These are phyloP conservation scores for Brachionus angularis DNA, from an alignment of 1,140 invertebrate species.

Conservation along the genomic window DNA sequence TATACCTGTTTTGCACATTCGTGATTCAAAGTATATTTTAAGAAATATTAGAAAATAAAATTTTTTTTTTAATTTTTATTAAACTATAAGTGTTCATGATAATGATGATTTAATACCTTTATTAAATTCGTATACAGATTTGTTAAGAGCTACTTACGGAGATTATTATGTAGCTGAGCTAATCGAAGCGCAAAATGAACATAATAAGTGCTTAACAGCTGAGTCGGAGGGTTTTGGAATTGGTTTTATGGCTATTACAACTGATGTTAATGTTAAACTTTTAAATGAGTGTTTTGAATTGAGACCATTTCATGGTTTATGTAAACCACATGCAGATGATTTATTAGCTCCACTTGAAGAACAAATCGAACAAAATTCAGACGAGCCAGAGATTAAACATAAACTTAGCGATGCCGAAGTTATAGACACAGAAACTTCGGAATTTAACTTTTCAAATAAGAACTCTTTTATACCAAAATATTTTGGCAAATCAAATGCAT, in stretches of 20 bases:
- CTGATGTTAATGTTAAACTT: slow-evolving; percentile 63
- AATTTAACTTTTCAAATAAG: not conserved
- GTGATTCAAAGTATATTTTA: slow-evolving; percentile 51
- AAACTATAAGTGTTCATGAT: slow-evolving; percentile 65
- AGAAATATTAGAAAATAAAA: too few relatives aligned
- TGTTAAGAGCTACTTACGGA: slow-evolving; percentile 64
- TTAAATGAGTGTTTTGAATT: slow-evolving; percentile 68
- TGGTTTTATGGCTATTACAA: slow-evolving; percentile 65
- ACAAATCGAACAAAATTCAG: slow-evolving; percentile 44
- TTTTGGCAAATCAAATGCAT: slow-evolving; percentile 58
- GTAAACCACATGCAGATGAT: slow-evolving; percentile 53
- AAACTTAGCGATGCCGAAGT: slow-evolving; percentile 12
- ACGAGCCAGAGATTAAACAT: not conserved
- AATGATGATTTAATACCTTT: slow-evolving; percentile 69
- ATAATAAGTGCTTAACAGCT: slow-evolving; percentile 57
- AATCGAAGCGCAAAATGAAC: slow-evolving; percentile 62
- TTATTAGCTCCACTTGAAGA: slow-evolving; percentile 39
- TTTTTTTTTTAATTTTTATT: not conserved
- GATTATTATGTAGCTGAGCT: slow-evolving; percentile 70
- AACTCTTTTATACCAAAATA: slow-evolving; percentile 48
- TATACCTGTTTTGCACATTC: slow-evolving; percentile 55
- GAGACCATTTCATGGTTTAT: slow-evolving; percentile 64
- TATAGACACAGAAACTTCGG: not conserved
- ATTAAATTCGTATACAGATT: slow-evolving; percentile 62
- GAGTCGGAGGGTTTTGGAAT: slow-evolving; percentile 59